Evolutionary conservation across 2,113 vertebrate species (phyloP).

Genomic region (Desmodus rotundus): DNA sequence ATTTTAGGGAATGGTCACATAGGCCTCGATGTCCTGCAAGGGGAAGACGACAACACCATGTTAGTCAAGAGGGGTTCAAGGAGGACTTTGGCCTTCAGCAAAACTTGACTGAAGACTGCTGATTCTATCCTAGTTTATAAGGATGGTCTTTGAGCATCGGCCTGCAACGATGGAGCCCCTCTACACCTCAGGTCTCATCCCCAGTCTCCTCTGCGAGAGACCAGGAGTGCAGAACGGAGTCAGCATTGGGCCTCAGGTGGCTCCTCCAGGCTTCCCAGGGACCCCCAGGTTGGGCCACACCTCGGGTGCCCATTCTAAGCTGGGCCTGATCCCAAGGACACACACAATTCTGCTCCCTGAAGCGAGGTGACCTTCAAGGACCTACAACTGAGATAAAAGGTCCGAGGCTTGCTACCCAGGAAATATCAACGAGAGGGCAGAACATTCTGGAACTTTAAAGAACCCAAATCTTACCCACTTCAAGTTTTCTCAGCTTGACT

Average conservation of each 20-base stretch:
- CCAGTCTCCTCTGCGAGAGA: neutral
- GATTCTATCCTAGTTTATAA: neutral
- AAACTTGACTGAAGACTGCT: neutral
- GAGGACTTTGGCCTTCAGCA: neutral
- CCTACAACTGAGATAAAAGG: neutral
- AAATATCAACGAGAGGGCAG: neutral
- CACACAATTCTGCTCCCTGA: neutral
- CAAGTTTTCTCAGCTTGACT: neutral
- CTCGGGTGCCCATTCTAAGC: neutral
- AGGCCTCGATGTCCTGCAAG: conserved; percentile 70
- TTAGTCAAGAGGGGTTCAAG: neutral
- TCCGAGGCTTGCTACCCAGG: neutral
- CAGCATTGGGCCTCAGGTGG: fast-evolving
- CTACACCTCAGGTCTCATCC: neutral
- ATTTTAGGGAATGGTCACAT: conserved; percentile 70
- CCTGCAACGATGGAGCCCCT: neutral
- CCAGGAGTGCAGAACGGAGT: neutral
- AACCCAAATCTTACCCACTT: neutral
- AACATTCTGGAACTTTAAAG: neutral
- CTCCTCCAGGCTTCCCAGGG: neutral
- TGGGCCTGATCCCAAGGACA: neutral
- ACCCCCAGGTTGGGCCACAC: too few relatives aligned
- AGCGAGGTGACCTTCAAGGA: neutral
- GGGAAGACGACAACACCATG: conserved; percentile 2
- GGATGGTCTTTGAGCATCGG: neutral